Evolutionary conservation across 2,888 invertebrate genomes (phyloP).

Genomic region (Matsumyia berberina): DNA sequence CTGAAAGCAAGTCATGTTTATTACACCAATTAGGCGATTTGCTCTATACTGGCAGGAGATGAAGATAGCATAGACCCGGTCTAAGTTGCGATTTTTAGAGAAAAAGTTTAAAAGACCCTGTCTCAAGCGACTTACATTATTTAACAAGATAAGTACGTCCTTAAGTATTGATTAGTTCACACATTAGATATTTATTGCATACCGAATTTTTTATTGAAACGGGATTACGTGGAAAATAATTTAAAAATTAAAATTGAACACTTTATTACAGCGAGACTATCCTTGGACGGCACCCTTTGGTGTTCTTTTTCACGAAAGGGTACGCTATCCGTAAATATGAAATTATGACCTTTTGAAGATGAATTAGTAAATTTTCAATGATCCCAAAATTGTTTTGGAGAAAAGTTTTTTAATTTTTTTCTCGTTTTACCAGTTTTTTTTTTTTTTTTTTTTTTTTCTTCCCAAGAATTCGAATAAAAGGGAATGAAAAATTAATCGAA

Average conservation of each 20-base stretch:
- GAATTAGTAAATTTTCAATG: constrained; percentile 66
- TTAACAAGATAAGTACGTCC: too few species aligned
- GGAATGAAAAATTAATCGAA: constrained; percentile 50
- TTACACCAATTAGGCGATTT: too few species aligned
- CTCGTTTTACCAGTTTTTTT: neutral
- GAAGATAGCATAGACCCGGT: too few species aligned
- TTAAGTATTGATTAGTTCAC: too few species aligned
- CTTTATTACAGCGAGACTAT: constrained; percentile 28
- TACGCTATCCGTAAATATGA: constrained; percentile 7
- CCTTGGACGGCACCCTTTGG: neutral
- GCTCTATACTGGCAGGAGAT: too few species aligned
- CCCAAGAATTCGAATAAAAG: constrained; percentile 16
- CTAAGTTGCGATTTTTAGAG: too few species aligned
- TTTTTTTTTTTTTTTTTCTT: neutral
- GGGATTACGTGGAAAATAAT: constrained; percentile 19
- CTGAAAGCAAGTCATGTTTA: too few species aligned
- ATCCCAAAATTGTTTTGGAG: constrained; percentile 55
- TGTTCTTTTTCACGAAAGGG: neutral
- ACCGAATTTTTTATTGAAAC: neutral
- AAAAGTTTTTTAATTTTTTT: constrained; percentile 49
- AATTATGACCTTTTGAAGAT: constrained; percentile 54
- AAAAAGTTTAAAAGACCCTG: too few species aligned
- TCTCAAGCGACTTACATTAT: too few species aligned
- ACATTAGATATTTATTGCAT: too few species aligned
- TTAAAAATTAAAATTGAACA: constrained; percentile 31